A percentile compares a stretch with the other conserved stretches of the same genome.
Evolutionary conservation across 2,797 vertebrate genomes (phyloP).

Genomic region (Hipposideros larvatus): DNA sequence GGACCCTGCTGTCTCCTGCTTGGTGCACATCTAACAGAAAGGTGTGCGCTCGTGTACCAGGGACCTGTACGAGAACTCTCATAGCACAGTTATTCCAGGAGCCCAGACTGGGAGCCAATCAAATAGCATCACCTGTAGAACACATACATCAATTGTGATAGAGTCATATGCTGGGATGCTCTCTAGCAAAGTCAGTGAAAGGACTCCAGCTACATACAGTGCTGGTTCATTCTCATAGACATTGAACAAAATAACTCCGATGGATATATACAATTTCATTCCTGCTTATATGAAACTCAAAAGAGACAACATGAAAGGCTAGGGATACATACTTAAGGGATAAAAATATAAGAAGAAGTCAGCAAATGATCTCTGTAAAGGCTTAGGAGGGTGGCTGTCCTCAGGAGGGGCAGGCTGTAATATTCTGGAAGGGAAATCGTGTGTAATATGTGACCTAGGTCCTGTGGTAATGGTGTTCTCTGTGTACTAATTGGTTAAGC

Average conservation of each 20-base stretch:
- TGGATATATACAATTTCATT: background rate
- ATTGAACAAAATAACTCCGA: background rate
- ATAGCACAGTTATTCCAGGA: background rate
- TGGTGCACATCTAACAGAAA: background rate
- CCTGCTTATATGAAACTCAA: background rate
- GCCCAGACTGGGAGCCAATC: background rate
- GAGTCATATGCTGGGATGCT: background rate
- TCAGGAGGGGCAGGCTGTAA: too few relatives aligned
- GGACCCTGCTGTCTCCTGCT: too few relatives aligned
- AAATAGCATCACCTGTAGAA: background rate
- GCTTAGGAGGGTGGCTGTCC: background rate
- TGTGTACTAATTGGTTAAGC: background rate
- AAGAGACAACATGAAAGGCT: background rate
- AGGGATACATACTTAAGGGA: background rate
- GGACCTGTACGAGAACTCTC: too few relatives aligned
- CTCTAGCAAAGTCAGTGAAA: background rate
- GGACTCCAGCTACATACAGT: background rate
- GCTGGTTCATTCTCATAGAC: background rate
- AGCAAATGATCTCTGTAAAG: background rate
- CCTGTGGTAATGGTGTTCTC: background rate
- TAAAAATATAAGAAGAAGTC: background rate
- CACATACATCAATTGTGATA: background rate
- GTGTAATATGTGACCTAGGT: background rate
- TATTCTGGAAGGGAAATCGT: accelerated
- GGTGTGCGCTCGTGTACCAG: background rate